Base-by-base conservation (phyloP, 2,888 invertebrate genomes). In the Flabesymbios commensalis region DNA sequence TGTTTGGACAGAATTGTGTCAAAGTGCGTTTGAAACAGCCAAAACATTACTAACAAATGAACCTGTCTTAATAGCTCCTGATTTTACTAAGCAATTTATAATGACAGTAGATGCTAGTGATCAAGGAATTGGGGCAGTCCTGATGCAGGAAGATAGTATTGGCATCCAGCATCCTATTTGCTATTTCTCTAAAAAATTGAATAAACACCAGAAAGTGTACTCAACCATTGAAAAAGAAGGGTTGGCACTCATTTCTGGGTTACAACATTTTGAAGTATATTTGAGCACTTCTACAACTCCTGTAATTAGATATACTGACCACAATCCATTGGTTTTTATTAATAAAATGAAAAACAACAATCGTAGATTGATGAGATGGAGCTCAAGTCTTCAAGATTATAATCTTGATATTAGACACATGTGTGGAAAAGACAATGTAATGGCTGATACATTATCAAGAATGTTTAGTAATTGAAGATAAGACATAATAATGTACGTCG, bases 201-300 rank as follows among this genome's bases (percentile, higher is more conserved):
- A 39, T 57, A n/a, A n/a, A n/a, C n/a, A n/a, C n/a, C n/a, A n/a
- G n/a, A n/a, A n/a, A n/a, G n/a, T n/a, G n/a, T 57, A 57, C 29
- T 59, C 60, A 7, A 59, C 60, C 17, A 59, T 59, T 29, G 60
- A 59, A 29, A 59, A 59, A 28, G 60, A 59, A 33, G 19, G 24
- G 47, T 57, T 59, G 59, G 33, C 45, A 19, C 19, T 59, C 32
- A 19, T 59, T 3, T 24, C 59, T 4, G 42, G 45, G 41, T n/a
- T 59, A 24, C 60, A 59, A 33, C 60, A 59, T 32, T 59, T 57
- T 42, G 56, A 59, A 14, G 56, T 59, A 14, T 59, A 59, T 45
- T 36, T 56, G 7, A n/a, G n/a, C n/a, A 10, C 31, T 17, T 41
- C 39, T 26, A 7, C 22, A 5, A 10, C 7, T 10, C 49, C 49